phyloP scores from a whole-genome alignment of 1,140 invertebrate species.

The Drosophila nasuta region DNA sequence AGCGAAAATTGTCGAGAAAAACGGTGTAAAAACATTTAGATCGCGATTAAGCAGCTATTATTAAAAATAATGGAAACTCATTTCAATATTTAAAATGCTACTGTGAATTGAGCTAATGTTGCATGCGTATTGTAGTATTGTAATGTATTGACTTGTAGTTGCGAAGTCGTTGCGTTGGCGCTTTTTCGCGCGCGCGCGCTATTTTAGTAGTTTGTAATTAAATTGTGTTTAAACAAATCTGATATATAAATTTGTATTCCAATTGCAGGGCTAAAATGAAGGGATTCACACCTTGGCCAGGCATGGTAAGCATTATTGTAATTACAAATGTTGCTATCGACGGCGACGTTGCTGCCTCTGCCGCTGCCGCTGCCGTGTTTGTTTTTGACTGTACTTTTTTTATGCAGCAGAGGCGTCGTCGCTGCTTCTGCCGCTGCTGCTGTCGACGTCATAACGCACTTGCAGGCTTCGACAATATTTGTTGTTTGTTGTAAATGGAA shows the following conservation, averaged over 20 bases:
- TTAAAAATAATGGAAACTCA: constrained; percentile 14
- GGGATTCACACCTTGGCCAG: constrained; percentile 96
- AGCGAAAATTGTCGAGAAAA: constrained; percentile 41
- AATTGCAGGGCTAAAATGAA: constrained; percentile 97
- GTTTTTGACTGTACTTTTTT: constrained; percentile 82
- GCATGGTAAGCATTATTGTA: constrained; percentile 90
- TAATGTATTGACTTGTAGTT: too few species aligned
- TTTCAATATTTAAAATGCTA: constrained; percentile 12
- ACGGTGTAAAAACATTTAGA: constrained; percentile 33
- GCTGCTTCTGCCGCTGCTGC: constrained; percentile 26
- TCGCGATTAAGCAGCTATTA: constrained; percentile 5
- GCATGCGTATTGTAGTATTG: constrained; percentile 4
- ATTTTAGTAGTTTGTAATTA: constrained; percentile 35
- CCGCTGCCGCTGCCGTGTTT: constrained; percentile 61
- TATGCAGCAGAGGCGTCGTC: constrained; percentile 47
- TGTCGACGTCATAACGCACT: constrained; percentile 65
- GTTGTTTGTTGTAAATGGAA: constrained; percentile 42
- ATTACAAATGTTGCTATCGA: constrained; percentile 43
- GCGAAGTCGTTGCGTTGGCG: constrained; percentile 74
- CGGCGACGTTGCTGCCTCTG: constrained; percentile 52
- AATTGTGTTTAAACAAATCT: neutral
- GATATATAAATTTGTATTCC: constrained; percentile 69
- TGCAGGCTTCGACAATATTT: constrained; percentile 43
- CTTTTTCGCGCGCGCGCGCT: constrained; percentile 77
- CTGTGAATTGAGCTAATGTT: neutral